These are phyloP conservation scores for Melanostigma gelatinosum DNA, from an alignment of 2,113 vertebrate species.

Conservation along the genomic window DNA sequence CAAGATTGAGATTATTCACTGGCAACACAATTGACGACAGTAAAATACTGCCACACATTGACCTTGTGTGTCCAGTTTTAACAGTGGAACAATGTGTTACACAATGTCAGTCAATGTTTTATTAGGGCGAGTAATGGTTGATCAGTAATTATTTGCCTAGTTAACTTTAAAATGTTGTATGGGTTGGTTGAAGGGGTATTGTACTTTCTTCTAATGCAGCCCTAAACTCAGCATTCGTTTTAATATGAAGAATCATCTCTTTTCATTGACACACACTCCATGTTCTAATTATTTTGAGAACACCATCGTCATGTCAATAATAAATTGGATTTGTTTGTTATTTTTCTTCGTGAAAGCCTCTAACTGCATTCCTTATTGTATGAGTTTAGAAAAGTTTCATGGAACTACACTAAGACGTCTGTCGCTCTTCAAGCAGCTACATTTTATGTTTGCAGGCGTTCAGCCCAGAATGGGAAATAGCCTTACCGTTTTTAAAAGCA, in stretches of 20 bases:
- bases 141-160: background rate
- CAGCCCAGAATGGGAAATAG: background rate
- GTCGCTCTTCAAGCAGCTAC: background rate
- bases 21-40: background rate
- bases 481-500: too few species aligned
- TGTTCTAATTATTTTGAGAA: conserved; percentile 4
- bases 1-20: conserved; percentile 9
- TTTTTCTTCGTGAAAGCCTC: background rate
- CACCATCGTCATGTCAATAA: conserved; percentile 23
- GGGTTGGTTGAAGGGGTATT: background rate
- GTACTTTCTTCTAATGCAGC: background rate
- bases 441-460: background rate
- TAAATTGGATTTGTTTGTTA: conserved; percentile 46
- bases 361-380: background rate
- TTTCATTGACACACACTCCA: conserved; percentile 42
- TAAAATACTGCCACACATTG: conserved; percentile 3
- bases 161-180: background rate
- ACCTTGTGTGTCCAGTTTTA: background rate
- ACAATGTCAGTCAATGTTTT: background rate
- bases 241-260: background rate
- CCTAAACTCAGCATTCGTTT: background rate
- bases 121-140: background rate
- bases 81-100: background rate
- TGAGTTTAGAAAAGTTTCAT: background rate
- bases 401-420: background rate